Percentiles rank a stretch among this genome's conserved stretches.
These are phyloP conservation scores for Plumapathes pennacea DNA, from an alignment of 92 coral and sea anemone genomes.

Conservation along the genomic window DNA sequence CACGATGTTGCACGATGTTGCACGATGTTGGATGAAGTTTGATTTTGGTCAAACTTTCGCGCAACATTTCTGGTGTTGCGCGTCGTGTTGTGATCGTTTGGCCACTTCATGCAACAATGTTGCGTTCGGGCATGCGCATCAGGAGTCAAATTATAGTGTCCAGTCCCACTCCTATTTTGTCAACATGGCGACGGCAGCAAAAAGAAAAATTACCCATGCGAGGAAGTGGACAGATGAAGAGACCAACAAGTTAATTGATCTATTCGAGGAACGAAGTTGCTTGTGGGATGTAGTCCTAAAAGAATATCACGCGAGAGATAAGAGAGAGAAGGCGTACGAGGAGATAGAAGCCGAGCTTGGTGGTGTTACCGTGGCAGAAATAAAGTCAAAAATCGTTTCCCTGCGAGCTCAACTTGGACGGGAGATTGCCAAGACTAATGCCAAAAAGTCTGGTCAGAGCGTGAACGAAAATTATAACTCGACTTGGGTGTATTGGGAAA, in stretches of 20 bases:
- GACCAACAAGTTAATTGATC: conserved; percentile 29
- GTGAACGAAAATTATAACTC: conserved; percentile 21
- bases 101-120: too few species aligned
- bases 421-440: conserved; percentile 28
- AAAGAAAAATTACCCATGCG: too few species aligned
- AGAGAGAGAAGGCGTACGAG: conserved; percentile 24
- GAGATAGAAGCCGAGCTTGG: conserved; percentile 20
- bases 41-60: too few species aligned
- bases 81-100: too few species aligned
- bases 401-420: conserved; percentile 43
- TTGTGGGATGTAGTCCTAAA: conserved; percentile 38
- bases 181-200: too few species aligned
- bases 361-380: conserved; percentile 16
- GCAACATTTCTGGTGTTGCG: too few species aligned
- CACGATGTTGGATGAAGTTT: too few species aligned
- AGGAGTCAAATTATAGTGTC: too few species aligned
- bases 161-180: too few species aligned
- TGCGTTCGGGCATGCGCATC: too few species aligned
- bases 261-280: conserved; percentile 31
- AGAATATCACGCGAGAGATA: conserved; percentile 34
- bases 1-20: too few species aligned
- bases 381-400: conserved; percentile 22
- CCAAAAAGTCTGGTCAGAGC: conserved; percentile 41
- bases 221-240: conserved; percentile 32
- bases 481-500: conserved; percentile 55